Percentiles rank a stretch among this genome's conserved stretches.
These are phyloP conservation scores for Sepioteuthis lessoniana DNA, from an alignment of 2,888 invertebrate genomes.

Conservation along the genomic window DNA sequence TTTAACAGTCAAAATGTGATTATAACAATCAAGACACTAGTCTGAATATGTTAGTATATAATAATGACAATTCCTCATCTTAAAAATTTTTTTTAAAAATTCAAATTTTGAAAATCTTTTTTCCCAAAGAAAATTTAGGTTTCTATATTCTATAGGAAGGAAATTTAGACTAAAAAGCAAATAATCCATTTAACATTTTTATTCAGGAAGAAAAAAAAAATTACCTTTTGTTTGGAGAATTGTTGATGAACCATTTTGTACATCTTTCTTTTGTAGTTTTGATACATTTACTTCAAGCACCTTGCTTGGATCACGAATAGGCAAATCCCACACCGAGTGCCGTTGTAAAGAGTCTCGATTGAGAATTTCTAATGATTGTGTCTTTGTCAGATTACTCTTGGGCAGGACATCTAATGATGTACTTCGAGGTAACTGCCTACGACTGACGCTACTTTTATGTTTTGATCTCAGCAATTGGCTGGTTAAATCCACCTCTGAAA, in stretches of 20 bases:
- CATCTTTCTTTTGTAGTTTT: not conserved
- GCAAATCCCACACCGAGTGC: slow-evolving; percentile 6
- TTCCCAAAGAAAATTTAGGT: too few relatives aligned
- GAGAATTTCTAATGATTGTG: not conserved
- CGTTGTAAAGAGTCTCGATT: not conserved
- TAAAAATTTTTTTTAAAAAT: too few relatives aligned
- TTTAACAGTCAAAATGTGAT: too few relatives aligned
- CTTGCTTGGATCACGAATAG: not conserved
- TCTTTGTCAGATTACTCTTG: not conserved
- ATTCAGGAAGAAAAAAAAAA: slow-evolving; percentile 54
- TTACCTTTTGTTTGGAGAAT: slow-evolving; percentile 43
- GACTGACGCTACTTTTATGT: not conserved
- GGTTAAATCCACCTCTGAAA: not conserved
- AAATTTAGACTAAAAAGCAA: too few relatives aligned
- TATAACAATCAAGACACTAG: too few relatives aligned
- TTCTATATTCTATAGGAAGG: too few relatives aligned
- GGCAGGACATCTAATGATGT: slow-evolving; percentile 4
- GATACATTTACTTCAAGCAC: not conserved
- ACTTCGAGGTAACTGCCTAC: not conserved
- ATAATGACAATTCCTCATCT: too few relatives aligned
- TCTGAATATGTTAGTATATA: too few relatives aligned
- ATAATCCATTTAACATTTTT: too few relatives aligned
- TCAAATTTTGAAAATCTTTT: too few relatives aligned
- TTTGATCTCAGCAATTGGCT: not conserved
- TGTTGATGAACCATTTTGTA: not conserved